Evolutionary conservation across 2,113 vertebrate genomes (phyloP), one percentile per base, ranked within the genome.

Genomic region (Leiothrix lutea): DNA sequence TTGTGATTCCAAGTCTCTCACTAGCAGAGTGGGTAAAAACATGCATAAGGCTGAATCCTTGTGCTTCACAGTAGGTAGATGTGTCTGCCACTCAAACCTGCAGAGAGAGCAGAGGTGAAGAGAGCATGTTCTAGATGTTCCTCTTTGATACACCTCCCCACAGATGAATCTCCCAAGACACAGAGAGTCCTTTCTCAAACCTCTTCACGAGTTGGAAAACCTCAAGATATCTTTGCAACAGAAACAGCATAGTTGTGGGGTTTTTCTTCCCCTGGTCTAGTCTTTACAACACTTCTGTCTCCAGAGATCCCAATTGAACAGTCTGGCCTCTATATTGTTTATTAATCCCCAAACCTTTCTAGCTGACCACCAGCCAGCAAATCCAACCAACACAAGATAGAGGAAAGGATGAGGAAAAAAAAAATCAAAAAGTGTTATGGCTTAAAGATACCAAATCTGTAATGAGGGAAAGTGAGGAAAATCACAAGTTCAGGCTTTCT

Each of bases 381-480:
- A 22, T 36, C 42, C 50, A 29, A 83, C 28, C 31, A 65, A 73
- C 13, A 48, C 3, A 44, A 36, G 28, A 40, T 1, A 58, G 33
- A 83, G 38, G n/a, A 86, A 84, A 88, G 23, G 40, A 70, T 14
- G 22, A 13, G 28, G 0, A 2, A 25, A n/a, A 4, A 35, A 44
- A 62, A 91, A 80, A 33, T n/a, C 0, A 1, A 15, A 25, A 40
- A 80, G 20, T 40, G 23, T 50, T 69, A 56, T 47, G 42, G 42
- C 61, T 95, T 88, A n/a, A 83, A 88, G 50, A 78, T 60, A 92
- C 14, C 23, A 86, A 86, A 78, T 78, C 54, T 70, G 44, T 50
- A 71, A 62, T 33, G 36, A 66, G 44, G 77, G 61, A 70, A 92
- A 95, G 77, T 54, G 77, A 91, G 50, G 91, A 90, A 92, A 93